Evolutionary conservation across 2,888 invertebrate species (phyloP).

Genomic region (Agrotis clavis): DNA sequence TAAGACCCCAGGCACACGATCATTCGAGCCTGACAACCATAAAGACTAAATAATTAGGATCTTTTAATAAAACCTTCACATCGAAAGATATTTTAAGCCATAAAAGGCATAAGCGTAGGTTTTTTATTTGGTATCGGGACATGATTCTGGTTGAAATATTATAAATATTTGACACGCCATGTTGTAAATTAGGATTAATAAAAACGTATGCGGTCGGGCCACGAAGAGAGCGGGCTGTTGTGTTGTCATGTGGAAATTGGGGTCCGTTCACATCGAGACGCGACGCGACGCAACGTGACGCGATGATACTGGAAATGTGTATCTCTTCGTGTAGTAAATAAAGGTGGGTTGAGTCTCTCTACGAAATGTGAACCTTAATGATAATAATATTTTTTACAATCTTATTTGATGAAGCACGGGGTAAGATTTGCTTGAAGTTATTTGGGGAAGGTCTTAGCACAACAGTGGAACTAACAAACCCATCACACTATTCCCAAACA

Average conservation of each 20-base stretch:
- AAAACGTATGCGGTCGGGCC: slow-evolving; percentile 45
- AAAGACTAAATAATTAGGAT: slow-evolving; percentile 29
- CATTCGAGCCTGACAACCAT: background rate
- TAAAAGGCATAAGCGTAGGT: slow-evolving; percentile 34
- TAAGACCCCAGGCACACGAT: background rate
- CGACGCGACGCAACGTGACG: too few species aligned
- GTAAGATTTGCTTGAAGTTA: too few species aligned
- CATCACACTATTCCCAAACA: too few species aligned
- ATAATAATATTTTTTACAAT: too few species aligned
- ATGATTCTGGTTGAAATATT: slow-evolving; percentile 61
- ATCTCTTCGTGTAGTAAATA: too few species aligned
- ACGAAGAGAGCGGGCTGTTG: slow-evolving; percentile 2
- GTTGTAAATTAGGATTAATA: slow-evolving; percentile 73
- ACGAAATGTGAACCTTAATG: too few species aligned
- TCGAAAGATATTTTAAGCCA: slow-evolving; percentile 12
- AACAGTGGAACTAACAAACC: too few species aligned
- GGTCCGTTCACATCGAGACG: too few species aligned
- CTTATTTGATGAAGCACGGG: too few species aligned
- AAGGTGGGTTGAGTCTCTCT: too few species aligned
- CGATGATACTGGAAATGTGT: too few species aligned
- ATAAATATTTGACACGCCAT: slow-evolving; percentile 62
- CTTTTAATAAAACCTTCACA: slow-evolving; percentile 22
- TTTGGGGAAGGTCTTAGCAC: too few species aligned
- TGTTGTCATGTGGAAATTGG: background rate
- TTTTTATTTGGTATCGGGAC: slow-evolving; percentile 61